These are phyloP conservation scores for Moxostoma hubbsi DNA, from an alignment of 2,797 vertebrate species.

Conservation along the genomic window DNA sequence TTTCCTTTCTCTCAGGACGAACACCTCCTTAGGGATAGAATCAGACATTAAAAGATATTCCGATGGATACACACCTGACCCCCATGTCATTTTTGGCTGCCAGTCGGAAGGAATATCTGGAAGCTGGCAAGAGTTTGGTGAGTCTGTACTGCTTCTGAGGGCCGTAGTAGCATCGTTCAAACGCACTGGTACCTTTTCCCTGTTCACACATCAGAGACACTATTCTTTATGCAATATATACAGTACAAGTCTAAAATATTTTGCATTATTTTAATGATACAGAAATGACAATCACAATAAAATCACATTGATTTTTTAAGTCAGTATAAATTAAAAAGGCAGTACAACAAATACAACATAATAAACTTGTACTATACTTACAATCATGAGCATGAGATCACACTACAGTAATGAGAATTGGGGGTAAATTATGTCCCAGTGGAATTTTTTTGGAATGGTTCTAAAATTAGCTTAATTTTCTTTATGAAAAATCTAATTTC, in stretches of 20 bases:
- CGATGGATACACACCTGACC: slow-evolving; percentile 79
- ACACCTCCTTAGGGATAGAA: neutral
- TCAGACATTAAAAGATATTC: neutral
- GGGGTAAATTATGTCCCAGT: too few relatives aligned
- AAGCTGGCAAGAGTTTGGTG: slow-evolving; percentile 93
- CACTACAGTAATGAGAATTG: too few relatives aligned
- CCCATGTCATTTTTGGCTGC: slow-evolving; percentile 97
- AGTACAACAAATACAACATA: too few relatives aligned
- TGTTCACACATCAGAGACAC: slow-evolving; percentile 63
- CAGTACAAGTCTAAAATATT: too few relatives aligned
- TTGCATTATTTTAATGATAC: neutral
- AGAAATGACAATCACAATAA: too few relatives aligned
- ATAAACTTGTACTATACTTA: too few relatives aligned
- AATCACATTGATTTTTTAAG: too few relatives aligned
- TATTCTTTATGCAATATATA: too few relatives aligned
- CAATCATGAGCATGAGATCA: too few relatives aligned
- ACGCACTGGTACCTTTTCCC: slow-evolving; percentile 89
- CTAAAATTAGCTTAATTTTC: neutral
- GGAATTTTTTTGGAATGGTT: neutral
- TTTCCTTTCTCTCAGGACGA: neutral
- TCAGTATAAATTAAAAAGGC: too few relatives aligned
- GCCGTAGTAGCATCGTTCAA: slow-evolving; percentile 92
- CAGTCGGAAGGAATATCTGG: slow-evolving; percentile 93
- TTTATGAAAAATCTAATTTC: neutral
- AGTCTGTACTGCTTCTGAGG: slow-evolving; percentile 93